phyloP scores from a whole-genome alignment of 2,113 vertebrate species.

The Orthochromis malagaraziensis region DNA sequence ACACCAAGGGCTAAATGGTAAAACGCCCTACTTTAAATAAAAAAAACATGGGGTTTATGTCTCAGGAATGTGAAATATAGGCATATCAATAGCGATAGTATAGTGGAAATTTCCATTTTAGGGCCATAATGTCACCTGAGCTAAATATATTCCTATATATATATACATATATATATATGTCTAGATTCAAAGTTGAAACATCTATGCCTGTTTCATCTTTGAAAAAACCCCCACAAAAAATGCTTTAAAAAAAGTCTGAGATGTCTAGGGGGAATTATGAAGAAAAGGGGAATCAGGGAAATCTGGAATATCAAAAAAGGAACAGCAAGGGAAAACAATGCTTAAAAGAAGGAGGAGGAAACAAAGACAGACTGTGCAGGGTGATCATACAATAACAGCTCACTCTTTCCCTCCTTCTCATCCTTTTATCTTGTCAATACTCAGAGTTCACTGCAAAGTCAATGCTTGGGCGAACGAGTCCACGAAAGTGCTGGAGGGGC shows the following conservation, averaged over 20 bases:
- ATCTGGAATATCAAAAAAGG: background rate
- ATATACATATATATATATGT: background rate
- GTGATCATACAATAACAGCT: background rate
- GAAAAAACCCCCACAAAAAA: background rate
- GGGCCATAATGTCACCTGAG: background rate
- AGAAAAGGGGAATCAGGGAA: background rate
- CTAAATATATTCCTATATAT: background rate
- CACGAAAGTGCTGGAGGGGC: background rate
- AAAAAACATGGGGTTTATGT: background rate
- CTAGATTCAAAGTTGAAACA: background rate
- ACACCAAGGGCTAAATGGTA: background rate
- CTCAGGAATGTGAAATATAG: background rate
- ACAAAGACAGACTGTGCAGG: background rate
- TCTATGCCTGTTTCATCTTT: background rate
- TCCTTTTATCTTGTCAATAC: constrained; percentile 10
- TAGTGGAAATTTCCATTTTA: background rate
- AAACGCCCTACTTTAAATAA: background rate
- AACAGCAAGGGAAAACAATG: background rate
- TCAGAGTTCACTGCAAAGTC: constrained; percentile 28
- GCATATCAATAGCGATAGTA: background rate
- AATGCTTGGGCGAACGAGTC: background rate
- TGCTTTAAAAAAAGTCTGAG: background rate
- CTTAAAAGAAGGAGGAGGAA: background rate
- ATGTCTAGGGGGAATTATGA: background rate
- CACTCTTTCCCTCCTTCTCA: background rate